Evolutionary conservation across 1,140 invertebrate species (phyloP), one percentile per base, ranked within the genome.

Genomic region (Drosophila ficusphila): DNA sequence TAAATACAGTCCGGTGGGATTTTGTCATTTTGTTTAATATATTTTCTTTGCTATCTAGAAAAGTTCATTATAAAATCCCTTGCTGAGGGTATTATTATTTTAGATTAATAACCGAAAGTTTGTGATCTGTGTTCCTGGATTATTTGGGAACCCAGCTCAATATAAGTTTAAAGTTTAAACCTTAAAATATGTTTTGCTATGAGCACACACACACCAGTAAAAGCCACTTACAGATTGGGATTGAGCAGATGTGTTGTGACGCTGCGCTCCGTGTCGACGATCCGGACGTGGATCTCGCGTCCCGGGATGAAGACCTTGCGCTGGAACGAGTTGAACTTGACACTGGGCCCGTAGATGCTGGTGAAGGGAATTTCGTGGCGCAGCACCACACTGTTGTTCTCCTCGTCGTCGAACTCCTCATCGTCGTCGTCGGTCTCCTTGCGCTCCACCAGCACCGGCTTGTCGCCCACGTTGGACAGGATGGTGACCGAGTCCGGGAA

Each of bases 211-310:
- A n/a, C n/a, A n/a, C n/a, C n/a, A n/a, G n/a, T n/a, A n/a, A n/a
- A n/a, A n/a, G n/a, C 1, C 74, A 93, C 94, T 94, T 86, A 96
- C 93, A 97, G 92, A 93, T 97, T 97, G 46, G 96, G 96, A 92
- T 96, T 97, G 1, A 97, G 92, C 29, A 97, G 93, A 93, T 97
- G 96, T 11, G 95, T 95, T 1, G 96, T 96, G 1, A 95, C 93
- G 76, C 95, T 96, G 46, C 96, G 92, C 81, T 97, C 96, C 67
- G 94, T 81, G 62, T 96, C 93, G 14, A 94, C 93, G 33, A 98
- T 95, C 82, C 93, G 94, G 4, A 96, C 95, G 51, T 93, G 91
- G 41, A 98, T 94, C 77, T 95, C 94, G 21, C 94, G 92, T 0
- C 94, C 94, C 1, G 95, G 95, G 70, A 97, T 96, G 90, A 97